phyloP scores from a whole-genome alignment of 2,113 vertebrate genomes.

The Coptodon rendalli region DNA sequence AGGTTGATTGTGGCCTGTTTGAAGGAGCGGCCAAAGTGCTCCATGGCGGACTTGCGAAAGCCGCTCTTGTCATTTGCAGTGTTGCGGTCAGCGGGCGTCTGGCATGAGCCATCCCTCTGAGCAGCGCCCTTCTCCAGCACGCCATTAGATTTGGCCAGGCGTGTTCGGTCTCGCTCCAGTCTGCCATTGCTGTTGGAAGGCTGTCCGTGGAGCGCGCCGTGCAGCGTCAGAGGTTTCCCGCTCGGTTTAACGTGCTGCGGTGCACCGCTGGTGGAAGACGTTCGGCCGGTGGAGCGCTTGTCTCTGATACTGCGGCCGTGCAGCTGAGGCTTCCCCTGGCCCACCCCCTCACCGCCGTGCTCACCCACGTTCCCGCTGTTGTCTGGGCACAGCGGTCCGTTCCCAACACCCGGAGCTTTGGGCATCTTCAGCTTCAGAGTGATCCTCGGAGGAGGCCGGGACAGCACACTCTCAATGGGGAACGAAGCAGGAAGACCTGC shows the following conservation, averaged over 20 bases:
- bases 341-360: constrained; percentile 40
- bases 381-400: constrained; percentile 78
- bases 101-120: constrained; percentile 83
- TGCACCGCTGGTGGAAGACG: constrained; percentile 59
- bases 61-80: constrained; percentile 68
- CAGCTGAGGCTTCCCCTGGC: constrained; percentile 78
- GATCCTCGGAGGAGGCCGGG: constrained; percentile 87
- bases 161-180: constrained; percentile 65
- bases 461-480: constrained; percentile 82
- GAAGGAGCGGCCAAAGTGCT: constrained; percentile 87
- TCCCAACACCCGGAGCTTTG: constrained; percentile 72
- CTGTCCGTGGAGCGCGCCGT: constrained; percentile 82
- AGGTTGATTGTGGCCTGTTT: constrained; percentile 89
- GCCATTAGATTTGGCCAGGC: constrained; percentile 76
- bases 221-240: constrained; percentile 81
- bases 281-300: constrained; percentile 76
- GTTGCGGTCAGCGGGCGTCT: constrained; percentile 71
- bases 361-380: constrained; percentile 68
- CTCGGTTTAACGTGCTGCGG: constrained; percentile 62
- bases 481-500: constrained; percentile 81
- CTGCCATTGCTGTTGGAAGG: constrained; percentile 81
- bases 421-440: constrained; percentile 98
- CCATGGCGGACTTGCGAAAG: constrained; percentile 82
- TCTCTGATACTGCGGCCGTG: constrained; percentile 71
- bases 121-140: constrained; percentile 71